phyloP scores from a whole-genome alignment of 1,140 invertebrate species.

The Xylocopa sonorina region DNA sequence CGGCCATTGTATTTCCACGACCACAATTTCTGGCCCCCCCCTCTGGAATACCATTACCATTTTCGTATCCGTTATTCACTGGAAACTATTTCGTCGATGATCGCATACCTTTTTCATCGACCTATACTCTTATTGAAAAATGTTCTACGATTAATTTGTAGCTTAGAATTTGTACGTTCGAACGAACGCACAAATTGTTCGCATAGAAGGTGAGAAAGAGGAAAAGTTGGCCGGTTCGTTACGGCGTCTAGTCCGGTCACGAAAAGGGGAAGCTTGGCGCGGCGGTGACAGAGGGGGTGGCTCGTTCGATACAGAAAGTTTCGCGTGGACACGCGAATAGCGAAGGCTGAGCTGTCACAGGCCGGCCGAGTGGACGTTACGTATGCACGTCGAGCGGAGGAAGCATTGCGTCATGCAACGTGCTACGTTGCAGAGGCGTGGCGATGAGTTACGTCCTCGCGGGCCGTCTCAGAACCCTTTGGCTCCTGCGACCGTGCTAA shows the following conservation, averaged over 20 bases:
- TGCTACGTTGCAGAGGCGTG: slow-evolving; percentile 52
- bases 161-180: too few species aligned
- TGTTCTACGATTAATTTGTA: too few species aligned
- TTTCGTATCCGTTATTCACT: too few species aligned
- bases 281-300: not conserved
- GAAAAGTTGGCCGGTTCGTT: slow-evolving; percentile 13
- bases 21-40: too few species aligned
- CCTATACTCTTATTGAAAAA: too few species aligned
- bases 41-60: too few species aligned
- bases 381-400: slow-evolving; percentile 43
- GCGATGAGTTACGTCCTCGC: slow-evolving; percentile 53
- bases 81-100: too few species aligned
- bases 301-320: slow-evolving; percentile 44
- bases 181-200: too few species aligned
- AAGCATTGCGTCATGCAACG: slow-evolving; percentile 51
- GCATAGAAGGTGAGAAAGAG: not conserved
- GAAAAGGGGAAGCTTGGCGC: slow-evolving; percentile 6
- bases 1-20: too few species aligned
- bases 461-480: slow-evolving; percentile 26
- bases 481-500: slow-evolving; percentile 32
- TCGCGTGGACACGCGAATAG: slow-evolving; percentile 43
- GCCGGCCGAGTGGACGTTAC: slow-evolving; percentile 33
- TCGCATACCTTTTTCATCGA: too few species aligned
- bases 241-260: not conserved
- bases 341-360: slow-evolving; percentile 23